Evolutionary conservation across 1,140 invertebrate genomes (phyloP).

Genomic region (Drosophila ambigua): DNA sequence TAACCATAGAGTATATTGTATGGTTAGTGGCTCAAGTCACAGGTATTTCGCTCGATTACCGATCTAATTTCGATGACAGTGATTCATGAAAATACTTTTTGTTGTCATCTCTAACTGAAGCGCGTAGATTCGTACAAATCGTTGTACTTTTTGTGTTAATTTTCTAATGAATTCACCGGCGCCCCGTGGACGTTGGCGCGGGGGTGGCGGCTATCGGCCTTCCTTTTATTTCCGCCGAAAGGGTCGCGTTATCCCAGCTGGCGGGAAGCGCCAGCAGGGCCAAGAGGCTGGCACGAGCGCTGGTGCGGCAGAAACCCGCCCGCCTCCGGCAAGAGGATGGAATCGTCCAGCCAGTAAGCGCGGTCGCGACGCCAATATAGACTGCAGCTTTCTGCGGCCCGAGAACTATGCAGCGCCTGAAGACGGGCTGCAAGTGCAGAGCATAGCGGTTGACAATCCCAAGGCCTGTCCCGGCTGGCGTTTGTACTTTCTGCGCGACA

Average conservation of each 20-base stretch:
- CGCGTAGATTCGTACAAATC: constrained; percentile 39
- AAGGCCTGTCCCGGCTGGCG: constrained; percentile 86
- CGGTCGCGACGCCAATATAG: constrained; percentile 7
- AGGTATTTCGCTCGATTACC: too few relatives aligned
- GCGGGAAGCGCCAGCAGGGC: constrained; percentile 35
- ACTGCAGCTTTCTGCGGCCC: constrained; percentile 58
- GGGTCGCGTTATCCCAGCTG: constrained; percentile 71
- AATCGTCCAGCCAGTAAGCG: constrained; percentile 10
- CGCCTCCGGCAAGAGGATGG: constrained; percentile 54
- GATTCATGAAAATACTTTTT: too few relatives aligned
- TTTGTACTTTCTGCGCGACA: constrained; percentile 86
- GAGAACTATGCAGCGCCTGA: constrained; percentile 73
- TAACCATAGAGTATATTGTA: too few relatives aligned
- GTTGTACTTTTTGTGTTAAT: too few relatives aligned
- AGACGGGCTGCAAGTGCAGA: constrained; percentile 55
- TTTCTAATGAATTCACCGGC: constrained; percentile 43
- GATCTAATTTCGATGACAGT: not conserved
- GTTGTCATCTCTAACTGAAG: not conserved
- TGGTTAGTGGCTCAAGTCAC: too few relatives aligned
- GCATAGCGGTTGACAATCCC: constrained; percentile 59
- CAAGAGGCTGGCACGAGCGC: not conserved
- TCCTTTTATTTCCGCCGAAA: constrained; percentile 78
- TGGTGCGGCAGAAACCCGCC: constrained; percentile 3
- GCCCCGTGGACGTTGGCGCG: constrained; percentile 47
- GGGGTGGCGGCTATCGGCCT: constrained; percentile 61